Evolutionary conservation across 2,797 vertebrate genomes (phyloP).

Genomic region (Malurus leucopterus): DNA sequence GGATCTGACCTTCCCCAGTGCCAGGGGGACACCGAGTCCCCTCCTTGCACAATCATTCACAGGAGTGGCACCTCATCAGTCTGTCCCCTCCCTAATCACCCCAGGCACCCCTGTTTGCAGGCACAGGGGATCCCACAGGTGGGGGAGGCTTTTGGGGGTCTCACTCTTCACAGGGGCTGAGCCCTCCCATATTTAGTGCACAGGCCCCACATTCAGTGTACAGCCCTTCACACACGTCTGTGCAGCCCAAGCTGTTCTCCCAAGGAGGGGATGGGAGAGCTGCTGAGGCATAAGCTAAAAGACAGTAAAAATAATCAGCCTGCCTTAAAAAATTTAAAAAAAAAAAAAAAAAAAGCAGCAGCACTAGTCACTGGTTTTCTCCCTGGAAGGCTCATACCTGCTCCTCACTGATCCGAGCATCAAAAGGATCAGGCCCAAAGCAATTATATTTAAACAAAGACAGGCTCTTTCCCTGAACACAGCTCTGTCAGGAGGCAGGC

Average conservation of each 20-base stretch:
- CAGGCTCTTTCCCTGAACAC: background rate
- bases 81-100: background rate
- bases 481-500: constrained; percentile 12
- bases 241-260: background rate
- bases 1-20: accelerated
- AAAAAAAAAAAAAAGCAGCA: accelerated
- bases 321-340: background rate
- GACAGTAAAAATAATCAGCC: background rate
- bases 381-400: background rate
- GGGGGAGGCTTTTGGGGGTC: background rate
- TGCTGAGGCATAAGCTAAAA: background rate
- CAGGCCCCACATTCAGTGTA: background rate
- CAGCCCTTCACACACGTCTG: accelerated
- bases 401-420: background rate
- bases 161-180: background rate
- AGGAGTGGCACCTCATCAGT: accelerated
- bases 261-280: background rate
- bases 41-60: background rate
- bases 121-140: background rate
- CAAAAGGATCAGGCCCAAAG: constrained; percentile 9
- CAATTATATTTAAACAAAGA: constrained; percentile 50
- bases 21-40: background rate
- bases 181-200: background rate
- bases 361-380: background rate
- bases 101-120: background rate